These are phyloP conservation scores for Argyrosomus japonicus DNA, from an alignment of 2,113 vertebrate genomes.

Conservation along the genomic window DNA sequence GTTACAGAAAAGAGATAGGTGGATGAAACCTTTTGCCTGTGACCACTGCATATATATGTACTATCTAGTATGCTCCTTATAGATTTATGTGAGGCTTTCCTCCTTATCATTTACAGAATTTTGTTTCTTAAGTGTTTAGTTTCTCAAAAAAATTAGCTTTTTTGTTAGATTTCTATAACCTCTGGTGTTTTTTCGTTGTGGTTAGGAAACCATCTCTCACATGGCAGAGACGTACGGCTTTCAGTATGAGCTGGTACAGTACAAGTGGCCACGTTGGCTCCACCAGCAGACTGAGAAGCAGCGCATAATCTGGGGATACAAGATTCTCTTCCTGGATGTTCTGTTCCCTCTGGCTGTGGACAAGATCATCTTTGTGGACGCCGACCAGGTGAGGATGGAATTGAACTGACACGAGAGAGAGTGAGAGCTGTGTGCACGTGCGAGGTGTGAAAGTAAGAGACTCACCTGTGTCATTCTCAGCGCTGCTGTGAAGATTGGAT, in stretches of 20 bases:
- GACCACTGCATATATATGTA: no score
- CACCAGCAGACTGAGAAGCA: constrained; percentile 97
- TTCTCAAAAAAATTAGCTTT: not conserved
- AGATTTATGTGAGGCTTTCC: no score
- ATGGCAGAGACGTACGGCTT: constrained; percentile 94
- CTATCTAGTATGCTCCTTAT: not conserved
- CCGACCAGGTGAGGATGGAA: constrained; percentile 90
- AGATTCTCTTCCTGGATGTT: constrained; percentile 98
- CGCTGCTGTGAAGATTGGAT: constrained; percentile 15
- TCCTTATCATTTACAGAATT: not conserved
- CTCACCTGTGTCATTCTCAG: not conserved
- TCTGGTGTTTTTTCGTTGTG: not conserved
- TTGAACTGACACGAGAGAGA: not conserved
- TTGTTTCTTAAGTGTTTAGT: not conserved
- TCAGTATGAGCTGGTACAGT: constrained; percentile 95
- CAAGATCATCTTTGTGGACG: constrained; percentile 99
- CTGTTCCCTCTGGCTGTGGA: constrained; percentile 96
- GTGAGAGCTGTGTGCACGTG: not conserved
- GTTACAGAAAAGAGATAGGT: no score
- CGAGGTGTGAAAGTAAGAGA: not conserved
- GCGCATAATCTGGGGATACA: constrained; percentile 98
- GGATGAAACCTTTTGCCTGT: no score
- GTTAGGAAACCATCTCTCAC: constrained; percentile 92
- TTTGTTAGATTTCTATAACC: not conserved
- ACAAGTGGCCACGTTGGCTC: constrained; percentile 97